Conservation (phyloP, 2,888 invertebrate genomes). For the Tetramorium bicarinatum region DNA sequence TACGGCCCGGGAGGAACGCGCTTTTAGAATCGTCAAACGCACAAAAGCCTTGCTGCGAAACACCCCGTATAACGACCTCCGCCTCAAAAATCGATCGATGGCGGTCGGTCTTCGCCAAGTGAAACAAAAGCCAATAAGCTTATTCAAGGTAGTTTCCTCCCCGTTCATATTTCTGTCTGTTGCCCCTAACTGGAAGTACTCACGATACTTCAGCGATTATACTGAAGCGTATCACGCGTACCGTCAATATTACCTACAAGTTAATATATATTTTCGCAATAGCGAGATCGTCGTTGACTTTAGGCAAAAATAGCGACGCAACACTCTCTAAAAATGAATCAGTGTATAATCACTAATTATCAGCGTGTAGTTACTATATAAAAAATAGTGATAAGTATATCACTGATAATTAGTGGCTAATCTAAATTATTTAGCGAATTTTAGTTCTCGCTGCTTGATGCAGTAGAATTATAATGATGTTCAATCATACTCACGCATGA, state of each 20-base stretch:
- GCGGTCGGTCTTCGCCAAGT: neutral
- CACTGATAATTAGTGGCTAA: too few species aligned
- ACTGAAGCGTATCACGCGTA: neutral
- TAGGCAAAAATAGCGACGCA: neutral
- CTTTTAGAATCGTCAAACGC: neutral
- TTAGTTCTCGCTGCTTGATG: too few species aligned
- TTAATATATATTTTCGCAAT: neutral
- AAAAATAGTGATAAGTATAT: too few species aligned
- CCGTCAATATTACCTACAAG: neutral
- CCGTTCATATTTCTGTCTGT: slow-evolving; percentile 6
- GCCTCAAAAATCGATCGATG: slow-evolving; percentile 36
- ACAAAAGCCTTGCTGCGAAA: slow-evolving; percentile 15
- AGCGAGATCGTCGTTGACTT: neutral
- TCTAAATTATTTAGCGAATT: too few species aligned
- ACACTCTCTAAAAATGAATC: too few species aligned
- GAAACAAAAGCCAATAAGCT: slow-evolving; percentile 2
- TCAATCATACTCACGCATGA: too few species aligned
- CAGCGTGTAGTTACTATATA: too few species aligned
- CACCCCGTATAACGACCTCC: slow-evolving; percentile 30
- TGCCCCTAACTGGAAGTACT: neutral
- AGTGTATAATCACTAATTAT: too few species aligned
- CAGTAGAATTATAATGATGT: too few species aligned
- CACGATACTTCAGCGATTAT: neutral
- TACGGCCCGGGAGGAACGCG: too few species aligned
- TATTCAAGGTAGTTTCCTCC: neutral